Base-by-base conservation (phyloP, 2,797 vertebrate genomes). In the Gobio occitaniae region DNA sequence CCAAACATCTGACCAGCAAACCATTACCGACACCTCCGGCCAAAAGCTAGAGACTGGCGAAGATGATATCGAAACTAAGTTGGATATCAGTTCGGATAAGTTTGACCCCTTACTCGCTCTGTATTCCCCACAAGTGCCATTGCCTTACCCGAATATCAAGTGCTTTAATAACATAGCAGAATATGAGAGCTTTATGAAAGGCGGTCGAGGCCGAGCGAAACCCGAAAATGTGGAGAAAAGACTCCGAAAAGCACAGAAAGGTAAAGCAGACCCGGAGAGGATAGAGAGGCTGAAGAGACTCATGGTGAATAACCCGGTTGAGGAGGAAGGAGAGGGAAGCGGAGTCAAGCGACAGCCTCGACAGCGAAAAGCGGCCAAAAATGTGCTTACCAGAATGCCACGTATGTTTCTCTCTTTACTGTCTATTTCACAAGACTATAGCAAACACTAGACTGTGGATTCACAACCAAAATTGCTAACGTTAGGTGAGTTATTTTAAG, bases 161-260 rank as follows among this genome's bases (percentile, higher is more conserved):
- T 96, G 96, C 90, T 98, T 99, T 86, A 98, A 99, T 92, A 99
- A 99, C 89, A 92, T 99, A 78, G 96, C 98, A 0, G 96, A 96
- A 74, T 99, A 98, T 86, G 97, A 98, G 93, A 96, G 96, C 91
- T 98, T 98, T 82, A 93, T 97, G 77, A 92, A 87, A 85, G 94
- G 96, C 3, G 96, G 96, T 56, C 94, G 95, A 8, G 95, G 92
- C 10, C 88, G 95, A 83, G 92, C 95, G 36, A 96, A 95, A 80
- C 94, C 95, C 4, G 93, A 96, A 87, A 96, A 95, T 16, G 94
- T 95, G 84, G 94, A 95, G 91, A 96, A 94, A 52, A 93, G 5
- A 85, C 91, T 84, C 29, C 88, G 89, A 61, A 93, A 94, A 87
- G 89, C 94, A 63, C 92, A 90, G 91, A 95, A 92, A 56, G 95